Evolutionary conservation across 2,797 vertebrate species (phyloP).

Genomic region (Gila robusta): DNA sequence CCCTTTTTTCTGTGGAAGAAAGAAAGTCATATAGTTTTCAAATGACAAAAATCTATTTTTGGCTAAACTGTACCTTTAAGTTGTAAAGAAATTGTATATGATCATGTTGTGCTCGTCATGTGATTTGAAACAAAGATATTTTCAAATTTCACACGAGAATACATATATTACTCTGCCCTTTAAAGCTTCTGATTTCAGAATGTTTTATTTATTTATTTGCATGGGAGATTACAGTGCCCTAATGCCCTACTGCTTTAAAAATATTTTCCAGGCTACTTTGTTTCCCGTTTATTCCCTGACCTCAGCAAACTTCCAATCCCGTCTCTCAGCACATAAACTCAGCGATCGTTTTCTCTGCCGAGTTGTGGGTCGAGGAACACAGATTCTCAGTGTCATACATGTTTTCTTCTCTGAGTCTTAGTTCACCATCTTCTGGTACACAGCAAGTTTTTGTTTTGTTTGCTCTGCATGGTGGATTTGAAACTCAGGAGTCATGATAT

Average conservation of each 20-base stretch:
- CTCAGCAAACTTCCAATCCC: neutral
- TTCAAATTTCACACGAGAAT: too few relatives aligned
- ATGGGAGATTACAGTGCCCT: neutral
- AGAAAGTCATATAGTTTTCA: neutral
- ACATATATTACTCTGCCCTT: neutral
- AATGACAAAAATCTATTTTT: neutral
- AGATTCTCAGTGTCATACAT: conserved; percentile 5
- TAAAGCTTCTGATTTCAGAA: neutral
- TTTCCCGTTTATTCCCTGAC: neutral
- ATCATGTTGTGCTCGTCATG: neutral
- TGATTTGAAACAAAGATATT: neutral
- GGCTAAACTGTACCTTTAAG: neutral
- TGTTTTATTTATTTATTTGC: too few relatives aligned
- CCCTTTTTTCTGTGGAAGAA: neutral
- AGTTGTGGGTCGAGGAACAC: conserved; percentile 13
- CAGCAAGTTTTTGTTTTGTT: conserved; percentile 17
- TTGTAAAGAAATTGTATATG: neutral
- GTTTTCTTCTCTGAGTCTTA: neutral
- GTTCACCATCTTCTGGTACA: conserved; percentile 14
- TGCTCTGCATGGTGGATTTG: conserved; percentile 29
- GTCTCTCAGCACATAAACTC: conserved; percentile 42
- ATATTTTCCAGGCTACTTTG: neutral
- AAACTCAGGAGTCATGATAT: conserved; percentile 22
- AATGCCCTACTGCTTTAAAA: neutral
- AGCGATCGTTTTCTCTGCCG: conserved; percentile 16